Evolutionary conservation across 2,888 invertebrate genomes (phyloP).

Genomic region (Heteromyza rotundicornis): DNA sequence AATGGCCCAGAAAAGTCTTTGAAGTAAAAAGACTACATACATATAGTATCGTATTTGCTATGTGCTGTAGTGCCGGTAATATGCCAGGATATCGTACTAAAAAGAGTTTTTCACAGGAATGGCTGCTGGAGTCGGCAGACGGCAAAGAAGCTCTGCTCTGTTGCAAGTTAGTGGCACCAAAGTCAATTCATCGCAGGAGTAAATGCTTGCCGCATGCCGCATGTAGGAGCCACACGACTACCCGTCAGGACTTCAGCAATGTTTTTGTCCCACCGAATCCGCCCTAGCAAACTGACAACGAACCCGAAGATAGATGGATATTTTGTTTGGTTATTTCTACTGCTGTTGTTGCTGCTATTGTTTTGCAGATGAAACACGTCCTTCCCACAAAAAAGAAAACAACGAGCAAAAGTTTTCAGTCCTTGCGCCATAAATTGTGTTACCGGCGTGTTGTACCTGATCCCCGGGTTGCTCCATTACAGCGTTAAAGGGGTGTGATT

Average conservation of each 20-base stretch:
- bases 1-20: no score
- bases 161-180: no score
- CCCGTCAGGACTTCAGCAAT: not conserved
- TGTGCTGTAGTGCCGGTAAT: no score
- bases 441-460: conserved; percentile 20
- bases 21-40: no score
- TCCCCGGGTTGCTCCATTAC: conserved; percentile 10
- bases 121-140: no score
- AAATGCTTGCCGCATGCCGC: not conserved
- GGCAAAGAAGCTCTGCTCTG: no score
- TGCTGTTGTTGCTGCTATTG: conserved; percentile 5
- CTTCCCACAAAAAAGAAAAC: conserved; percentile 14
- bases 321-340: not conserved
- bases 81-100: no score
- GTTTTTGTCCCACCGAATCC: not conserved
- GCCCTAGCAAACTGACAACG: conserved; percentile 1
- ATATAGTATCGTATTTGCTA: no score
- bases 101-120: no score
- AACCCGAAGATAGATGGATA: conserved; percentile 6
- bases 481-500: conserved; percentile 20
- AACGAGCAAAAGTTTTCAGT: conserved; percentile 27
- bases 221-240: not conserved
- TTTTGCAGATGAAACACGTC: conserved; percentile 22
- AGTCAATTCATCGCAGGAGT: not conserved
- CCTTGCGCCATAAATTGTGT: conserved; percentile 27